These are phyloP conservation scores for Malachius bipustulatus DNA, from an alignment of 2,888 invertebrate species.

Conservation along the genomic window DNA sequence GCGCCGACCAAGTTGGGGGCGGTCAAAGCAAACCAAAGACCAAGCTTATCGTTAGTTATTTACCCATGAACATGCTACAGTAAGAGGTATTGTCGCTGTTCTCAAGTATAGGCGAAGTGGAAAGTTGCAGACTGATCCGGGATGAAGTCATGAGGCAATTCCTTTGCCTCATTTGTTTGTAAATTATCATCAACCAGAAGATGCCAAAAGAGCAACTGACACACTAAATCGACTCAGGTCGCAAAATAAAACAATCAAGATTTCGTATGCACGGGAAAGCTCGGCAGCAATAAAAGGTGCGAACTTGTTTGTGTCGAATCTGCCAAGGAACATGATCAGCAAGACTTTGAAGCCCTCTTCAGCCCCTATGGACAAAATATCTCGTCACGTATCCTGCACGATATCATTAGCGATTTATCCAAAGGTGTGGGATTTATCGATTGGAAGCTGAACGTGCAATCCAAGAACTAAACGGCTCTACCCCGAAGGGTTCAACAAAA, in stretches of 20 bases:
- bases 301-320: slow-evolving; percentile 90
- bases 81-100: slow-evolving; percentile 97
- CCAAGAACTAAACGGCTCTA: slow-evolving; percentile 77
- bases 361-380: slow-evolving; percentile 92
- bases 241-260: slow-evolving; percentile 99
- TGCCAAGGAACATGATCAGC: slow-evolving; percentile 93
- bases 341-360: slow-evolving; percentile 87
- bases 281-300: slow-evolving; percentile 98
- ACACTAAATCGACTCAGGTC: slow-evolving; percentile 94
- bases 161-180: slow-evolving; percentile 99
- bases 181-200: slow-evolving; percentile 94
- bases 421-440: slow-evolving; percentile 90
- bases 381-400: slow-evolving; percentile 90
- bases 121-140: slow-evolving; percentile 97
- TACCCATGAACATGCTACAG: slow-evolving; percentile 99
- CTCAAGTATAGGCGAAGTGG: slow-evolving; percentile 97
- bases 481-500: slow-evolving; percentile 76
- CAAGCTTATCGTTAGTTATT: slow-evolving; percentile 98
- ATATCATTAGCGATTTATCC: slow-evolving; percentile 87
- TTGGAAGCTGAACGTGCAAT: slow-evolving; percentile 84
- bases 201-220: slow-evolving; percentile 97
- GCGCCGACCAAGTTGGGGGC: slow-evolving; percentile 39
- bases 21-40: slow-evolving; percentile 91
- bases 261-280: slow-evolving; percentile 91
- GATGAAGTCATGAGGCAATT: slow-evolving; percentile 98